Conservation (phyloP, 2,113 vertebrate species). For the Chionodraco myersi region DNA sequence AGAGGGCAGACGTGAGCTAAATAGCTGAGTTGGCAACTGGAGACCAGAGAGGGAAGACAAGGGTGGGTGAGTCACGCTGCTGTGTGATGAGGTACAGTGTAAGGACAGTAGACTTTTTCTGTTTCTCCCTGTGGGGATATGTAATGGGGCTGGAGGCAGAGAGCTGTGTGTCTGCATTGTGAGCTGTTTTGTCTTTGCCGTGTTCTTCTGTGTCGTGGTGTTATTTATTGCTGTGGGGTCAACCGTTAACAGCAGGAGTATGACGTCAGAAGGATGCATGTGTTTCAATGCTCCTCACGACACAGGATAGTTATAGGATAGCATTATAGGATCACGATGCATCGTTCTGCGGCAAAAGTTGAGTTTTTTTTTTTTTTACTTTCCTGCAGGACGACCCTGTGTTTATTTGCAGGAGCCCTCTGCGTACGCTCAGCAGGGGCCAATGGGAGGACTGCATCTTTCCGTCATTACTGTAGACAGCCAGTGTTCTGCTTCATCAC, state of each 20-base stretch:
- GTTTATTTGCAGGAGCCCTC: not conserved
- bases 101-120: slow-evolving; percentile 64
- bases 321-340: not conserved
- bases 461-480: not conserved
- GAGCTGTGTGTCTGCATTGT: slow-evolving; percentile 12
- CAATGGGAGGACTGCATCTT: not conserved
- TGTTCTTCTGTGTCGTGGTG: slow-evolving; percentile 4
- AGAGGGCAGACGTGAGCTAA: slow-evolving; percentile 81
- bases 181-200: not conserved
- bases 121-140: slow-evolving; percentile 42
- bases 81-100: slow-evolving; percentile 70
- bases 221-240: not conserved
- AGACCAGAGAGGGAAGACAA: slow-evolving; percentile 48
- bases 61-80: slow-evolving; percentile 74
- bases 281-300: not conserved
- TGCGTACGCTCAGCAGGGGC: not conserved
- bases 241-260: not conserved
- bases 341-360: not conserved
- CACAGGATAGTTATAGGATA: no score
- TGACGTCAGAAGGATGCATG: not conserved
- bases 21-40: slow-evolving; percentile 77
- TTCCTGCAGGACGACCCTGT: not conserved
- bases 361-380: not conserved
- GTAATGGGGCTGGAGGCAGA: slow-evolving; percentile 35
- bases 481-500: not conserved